These are phyloP conservation scores for Oscarella lobularis DNA, from an alignment of 37 sponge, comb jelly and placozoan species.

Conservation along the genomic window DNA sequence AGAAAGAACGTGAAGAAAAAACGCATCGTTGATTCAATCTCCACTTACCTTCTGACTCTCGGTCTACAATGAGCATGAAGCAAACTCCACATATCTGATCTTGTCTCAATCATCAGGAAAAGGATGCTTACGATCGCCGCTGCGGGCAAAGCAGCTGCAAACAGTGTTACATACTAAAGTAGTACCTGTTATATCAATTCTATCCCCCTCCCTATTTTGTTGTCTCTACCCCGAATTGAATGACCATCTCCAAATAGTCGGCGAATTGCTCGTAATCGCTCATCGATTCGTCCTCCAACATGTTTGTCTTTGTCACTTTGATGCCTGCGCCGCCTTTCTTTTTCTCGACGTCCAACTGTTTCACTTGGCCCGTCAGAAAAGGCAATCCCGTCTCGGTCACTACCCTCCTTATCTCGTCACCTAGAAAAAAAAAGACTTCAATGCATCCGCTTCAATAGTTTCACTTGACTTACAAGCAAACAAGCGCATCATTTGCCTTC, in stretches of 20 bases:
- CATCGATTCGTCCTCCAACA: conserved; percentile 8
- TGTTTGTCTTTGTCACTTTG: no score
- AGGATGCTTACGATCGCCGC: conserved; percentile 48
- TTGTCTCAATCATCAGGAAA: conserved; percentile 56
- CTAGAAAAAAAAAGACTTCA: conserved; percentile 16
- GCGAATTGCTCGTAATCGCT: conserved; percentile 68
- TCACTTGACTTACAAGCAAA: conserved; percentile 38
- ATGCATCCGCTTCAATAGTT: background rate
- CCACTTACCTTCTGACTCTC: conserved; percentile 26
- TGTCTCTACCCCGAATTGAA: conserved; percentile 79
- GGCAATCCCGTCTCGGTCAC: conserved; percentile 45
- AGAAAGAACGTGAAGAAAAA: no score
- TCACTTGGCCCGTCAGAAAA: conserved; percentile 9
- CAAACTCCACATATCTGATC: conserved; percentile 63
- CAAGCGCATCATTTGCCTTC: conserved; percentile 50
- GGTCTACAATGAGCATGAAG: conserved; percentile 52
- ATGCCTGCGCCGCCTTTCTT: no score
- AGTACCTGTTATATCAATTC: no score
- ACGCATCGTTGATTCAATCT: no score
- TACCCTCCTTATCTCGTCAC: conserved; percentile 64
- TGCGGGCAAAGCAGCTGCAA: conserved; percentile 74
- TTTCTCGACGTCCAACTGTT: background rate
- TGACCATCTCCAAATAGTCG: conserved; percentile 83
- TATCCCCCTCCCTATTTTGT: no score
- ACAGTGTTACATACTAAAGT: conserved; percentile 77